These are phyloP conservation scores for Brachymystax lenok DNA, from an alignment of 2,797 vertebrate genomes.

Conservation along the genomic window DNA sequence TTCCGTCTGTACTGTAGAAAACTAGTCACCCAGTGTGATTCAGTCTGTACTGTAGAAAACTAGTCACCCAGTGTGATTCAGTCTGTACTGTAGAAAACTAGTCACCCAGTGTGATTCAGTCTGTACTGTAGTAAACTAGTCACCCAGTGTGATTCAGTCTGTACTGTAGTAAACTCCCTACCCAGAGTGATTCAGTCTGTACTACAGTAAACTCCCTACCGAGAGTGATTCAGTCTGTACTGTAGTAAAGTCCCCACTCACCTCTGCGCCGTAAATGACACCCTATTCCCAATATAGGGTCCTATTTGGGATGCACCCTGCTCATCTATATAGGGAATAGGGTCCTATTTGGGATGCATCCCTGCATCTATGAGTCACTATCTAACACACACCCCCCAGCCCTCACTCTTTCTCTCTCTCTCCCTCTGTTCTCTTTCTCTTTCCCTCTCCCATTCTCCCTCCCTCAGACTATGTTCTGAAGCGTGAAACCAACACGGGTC, in stretches of 20 bases:
- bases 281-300: neutral
- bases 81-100: too few species aligned
- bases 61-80: too few species aligned
- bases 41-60: too few species aligned
- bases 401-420: conserved; percentile 12
- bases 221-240: too few species aligned
- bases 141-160: too few species aligned
- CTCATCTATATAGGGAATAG: neutral
- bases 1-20: too few species aligned
- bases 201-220: too few species aligned
- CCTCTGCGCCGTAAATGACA: neutral
- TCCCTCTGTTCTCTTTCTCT: neutral
- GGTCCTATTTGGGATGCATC: neutral
- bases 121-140: too few species aligned
- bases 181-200: too few species aligned
- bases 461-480: conserved; percentile 41
- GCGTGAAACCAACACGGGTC: conserved; percentile 46
- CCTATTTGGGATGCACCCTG: neutral
- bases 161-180: neutral
- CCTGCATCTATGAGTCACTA: conserved; percentile 1
- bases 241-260: neutral
- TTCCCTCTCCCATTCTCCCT: conserved; percentile 14
- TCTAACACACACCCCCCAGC: neutral
- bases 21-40: too few species aligned
- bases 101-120: too few species aligned